Conservation (phyloP, 2,797 vertebrate genomes). For the Arctocebus calabarensis region DNA sequence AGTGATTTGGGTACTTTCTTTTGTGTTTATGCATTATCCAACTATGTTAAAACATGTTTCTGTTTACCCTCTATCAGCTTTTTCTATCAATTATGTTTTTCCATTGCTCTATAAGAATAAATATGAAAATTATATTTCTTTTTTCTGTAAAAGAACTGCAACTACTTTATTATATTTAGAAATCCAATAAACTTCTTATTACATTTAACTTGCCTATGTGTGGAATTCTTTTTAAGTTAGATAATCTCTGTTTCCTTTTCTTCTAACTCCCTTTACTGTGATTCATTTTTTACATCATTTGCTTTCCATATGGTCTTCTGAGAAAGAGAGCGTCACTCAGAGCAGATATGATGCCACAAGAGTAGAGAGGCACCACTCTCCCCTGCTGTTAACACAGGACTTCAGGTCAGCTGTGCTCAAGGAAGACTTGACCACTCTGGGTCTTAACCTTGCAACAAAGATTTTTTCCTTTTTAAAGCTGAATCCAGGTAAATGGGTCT, state of each 20-base stretch:
- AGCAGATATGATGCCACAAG: background rate
- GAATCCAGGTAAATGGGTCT: background rate
- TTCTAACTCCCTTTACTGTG: conserved; percentile 67
- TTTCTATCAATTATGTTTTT: conserved; percentile 86
- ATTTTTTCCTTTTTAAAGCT: conserved; percentile 33
- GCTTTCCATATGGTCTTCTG: conserved; percentile 59
- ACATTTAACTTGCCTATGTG: conserved; percentile 82
- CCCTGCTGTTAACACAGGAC: background rate
- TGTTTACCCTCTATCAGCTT: conserved; percentile 84
- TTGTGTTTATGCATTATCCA: conserved; percentile 84
- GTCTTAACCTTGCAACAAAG: background rate
- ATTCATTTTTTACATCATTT: conserved; percentile 77
- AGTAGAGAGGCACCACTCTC: background rate
- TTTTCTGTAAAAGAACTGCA: conserved; percentile 87
- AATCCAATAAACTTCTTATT: conserved; percentile 89
- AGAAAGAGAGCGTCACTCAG: conserved; percentile 41
- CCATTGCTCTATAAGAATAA: conserved; percentile 86
- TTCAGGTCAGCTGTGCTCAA: background rate
- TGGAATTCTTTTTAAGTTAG: conserved; percentile 83
- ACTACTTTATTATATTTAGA: conserved; percentile 87
- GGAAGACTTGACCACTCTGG: background rate
- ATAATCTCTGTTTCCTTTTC: conserved; percentile 81
- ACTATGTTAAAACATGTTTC: conserved; percentile 86
- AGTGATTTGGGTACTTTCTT: conserved; percentile 87
- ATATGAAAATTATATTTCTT: conserved; percentile 86